Conservation (phyloP, 2,113 vertebrate genomes). For the Protobothrops flavoviridis region DNA sequence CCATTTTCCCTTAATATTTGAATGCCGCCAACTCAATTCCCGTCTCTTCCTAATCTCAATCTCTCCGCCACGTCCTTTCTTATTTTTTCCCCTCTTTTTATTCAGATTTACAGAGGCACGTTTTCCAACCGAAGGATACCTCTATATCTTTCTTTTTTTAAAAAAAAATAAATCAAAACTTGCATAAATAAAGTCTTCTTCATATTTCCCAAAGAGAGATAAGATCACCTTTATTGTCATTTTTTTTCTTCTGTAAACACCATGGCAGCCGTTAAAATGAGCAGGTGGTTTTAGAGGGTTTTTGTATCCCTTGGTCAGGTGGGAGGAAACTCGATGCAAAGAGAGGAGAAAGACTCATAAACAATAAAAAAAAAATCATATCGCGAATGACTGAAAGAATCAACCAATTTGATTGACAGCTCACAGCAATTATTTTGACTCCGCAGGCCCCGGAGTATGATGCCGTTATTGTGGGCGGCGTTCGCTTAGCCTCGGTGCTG, state of each 20-base stretch:
- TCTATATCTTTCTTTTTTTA: not conserved
- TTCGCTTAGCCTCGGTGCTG: constrained; percentile 81
- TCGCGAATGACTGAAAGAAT: not conserved
- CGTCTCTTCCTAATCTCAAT: not conserved
- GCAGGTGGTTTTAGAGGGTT: not conserved
- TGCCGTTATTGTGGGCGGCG: constrained; percentile 82
- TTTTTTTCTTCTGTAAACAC: too few species aligned
- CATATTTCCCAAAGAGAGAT: not conserved
- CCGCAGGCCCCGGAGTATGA: constrained; percentile 71
- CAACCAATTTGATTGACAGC: too few species aligned
- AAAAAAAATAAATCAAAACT: not conserved
- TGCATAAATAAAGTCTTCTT: not conserved
- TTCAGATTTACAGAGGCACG: not conserved
- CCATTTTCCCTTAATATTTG: not conserved
- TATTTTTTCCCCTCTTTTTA: too few species aligned
- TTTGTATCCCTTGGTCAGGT: not conserved
- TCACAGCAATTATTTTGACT: not conserved
- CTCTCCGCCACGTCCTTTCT: not conserved
- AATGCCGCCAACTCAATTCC: not conserved
- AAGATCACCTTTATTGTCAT: too few species aligned
- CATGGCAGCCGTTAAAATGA: not conserved
- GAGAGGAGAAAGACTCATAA: not conserved
- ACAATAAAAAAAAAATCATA: not conserved
- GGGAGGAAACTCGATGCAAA: not conserved
- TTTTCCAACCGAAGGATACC: not conserved